Evolutionary conservation across 2,888 invertebrate species (phyloP).

Genomic region (Stenolophus ochropezus): DNA sequence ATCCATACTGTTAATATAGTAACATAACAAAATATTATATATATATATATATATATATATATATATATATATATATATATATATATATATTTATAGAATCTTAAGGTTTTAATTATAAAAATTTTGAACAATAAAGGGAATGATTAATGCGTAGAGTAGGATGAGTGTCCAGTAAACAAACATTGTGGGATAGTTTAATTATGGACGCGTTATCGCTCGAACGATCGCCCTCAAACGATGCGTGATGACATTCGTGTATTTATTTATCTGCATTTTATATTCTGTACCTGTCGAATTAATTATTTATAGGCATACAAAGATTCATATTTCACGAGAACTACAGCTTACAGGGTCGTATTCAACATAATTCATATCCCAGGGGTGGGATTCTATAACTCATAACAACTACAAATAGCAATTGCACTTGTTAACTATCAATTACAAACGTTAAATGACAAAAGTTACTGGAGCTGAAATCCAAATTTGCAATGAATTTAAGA

Average conservation of each 20-base stretch:
- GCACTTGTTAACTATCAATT: no score
- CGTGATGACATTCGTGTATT: conserved; percentile 60
- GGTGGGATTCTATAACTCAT: no score
- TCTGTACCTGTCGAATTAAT: conserved; percentile 51
- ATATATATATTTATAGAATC: no score
- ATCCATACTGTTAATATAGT: no score
- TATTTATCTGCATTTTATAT: conserved; percentile 58
- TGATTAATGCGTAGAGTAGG: not conserved
- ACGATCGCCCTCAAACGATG: conserved; percentile 47
- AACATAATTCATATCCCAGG: no score
- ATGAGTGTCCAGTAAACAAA: not conserved
- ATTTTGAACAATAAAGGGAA: not conserved
- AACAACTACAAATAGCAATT: not conserved
- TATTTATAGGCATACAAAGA: conserved; percentile 58
- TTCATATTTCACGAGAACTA: conserved; percentile 57
- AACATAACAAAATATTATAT: no score
- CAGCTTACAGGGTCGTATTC: not conserved
- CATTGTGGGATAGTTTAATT: conserved; percentile 45
- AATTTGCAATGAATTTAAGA: no score
- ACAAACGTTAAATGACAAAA: no score
- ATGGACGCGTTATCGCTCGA: conserved; percentile 40
- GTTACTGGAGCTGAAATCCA: no score
- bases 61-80: no score
- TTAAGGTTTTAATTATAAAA: not conserved
- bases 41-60: no score